These are phyloP conservation scores for Hyppa rectilinea DNA, from an alignment of 2,888 invertebrate species.

Conservation along the genomic window DNA sequence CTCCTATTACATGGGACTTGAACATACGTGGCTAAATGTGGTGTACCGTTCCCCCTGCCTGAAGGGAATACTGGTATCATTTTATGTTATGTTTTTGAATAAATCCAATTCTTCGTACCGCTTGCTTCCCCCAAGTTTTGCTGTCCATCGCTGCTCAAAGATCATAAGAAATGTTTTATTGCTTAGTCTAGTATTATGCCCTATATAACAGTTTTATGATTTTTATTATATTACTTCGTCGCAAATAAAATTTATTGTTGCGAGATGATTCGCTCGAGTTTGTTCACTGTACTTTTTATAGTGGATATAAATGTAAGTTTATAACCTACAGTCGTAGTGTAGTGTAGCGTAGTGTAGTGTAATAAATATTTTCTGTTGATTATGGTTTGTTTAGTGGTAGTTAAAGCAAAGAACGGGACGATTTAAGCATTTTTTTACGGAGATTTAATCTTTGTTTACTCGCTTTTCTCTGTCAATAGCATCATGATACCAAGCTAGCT, in stretches of 20 bases:
- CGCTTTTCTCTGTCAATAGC: neutral
- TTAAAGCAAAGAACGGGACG: neutral
- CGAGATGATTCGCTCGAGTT: constrained; percentile 42
- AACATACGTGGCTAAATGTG: no score
- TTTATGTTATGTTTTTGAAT: no score
- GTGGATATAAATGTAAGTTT: constrained; percentile 49
- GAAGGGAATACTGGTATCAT: no score
- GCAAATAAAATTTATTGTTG: constrained; percentile 59
- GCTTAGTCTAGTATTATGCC: constrained; percentile 29
- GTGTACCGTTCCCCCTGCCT: no score
- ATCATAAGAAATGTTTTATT: constrained; percentile 47
- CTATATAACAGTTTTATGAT: constrained; percentile 58
- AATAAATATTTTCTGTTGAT: constrained; percentile 44
- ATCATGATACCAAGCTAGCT: neutral
- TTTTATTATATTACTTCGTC: constrained; percentile 56
- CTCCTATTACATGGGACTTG: no score
- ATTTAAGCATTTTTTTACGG: neutral
- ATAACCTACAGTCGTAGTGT: constrained; percentile 26
- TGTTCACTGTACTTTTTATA: constrained; percentile 50
- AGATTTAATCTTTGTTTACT: neutral
- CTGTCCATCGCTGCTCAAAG: constrained; percentile 17
- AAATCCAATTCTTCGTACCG: neutral
- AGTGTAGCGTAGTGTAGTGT: constrained; percentile 21
- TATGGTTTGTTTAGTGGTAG: constrained; percentile 27
- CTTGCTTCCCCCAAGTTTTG: constrained; percentile 1